These are phyloP conservation scores for Oophaga pumilio DNA, from an alignment of 2,113 vertebrate species.

Conservation along the genomic window DNA sequence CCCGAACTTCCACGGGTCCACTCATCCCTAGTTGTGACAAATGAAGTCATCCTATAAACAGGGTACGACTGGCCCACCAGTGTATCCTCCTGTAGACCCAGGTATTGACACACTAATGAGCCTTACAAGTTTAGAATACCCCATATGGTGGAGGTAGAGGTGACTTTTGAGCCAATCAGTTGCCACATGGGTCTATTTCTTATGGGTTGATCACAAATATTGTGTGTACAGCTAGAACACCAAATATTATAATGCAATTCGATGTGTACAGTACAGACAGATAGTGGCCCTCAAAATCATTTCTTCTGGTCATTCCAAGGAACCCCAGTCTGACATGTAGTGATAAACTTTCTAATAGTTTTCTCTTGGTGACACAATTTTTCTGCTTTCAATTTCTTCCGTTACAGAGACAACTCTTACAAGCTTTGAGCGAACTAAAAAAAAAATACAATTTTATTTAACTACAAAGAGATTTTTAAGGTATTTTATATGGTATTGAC, in stretches of 20 bases:
- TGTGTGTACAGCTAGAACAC: not conserved
- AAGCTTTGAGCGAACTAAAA: conserved; percentile 2
- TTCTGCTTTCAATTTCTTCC: conserved; percentile 40
- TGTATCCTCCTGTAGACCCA: not conserved
- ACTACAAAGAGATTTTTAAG: not conserved
- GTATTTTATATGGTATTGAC: not conserved
- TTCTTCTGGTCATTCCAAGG: not conserved
- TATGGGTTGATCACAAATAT: not conserved
- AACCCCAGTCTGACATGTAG: not conserved
- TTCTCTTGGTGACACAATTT: conserved; percentile 36
- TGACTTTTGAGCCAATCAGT: not conserved
- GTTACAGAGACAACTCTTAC: conserved; percentile 37
- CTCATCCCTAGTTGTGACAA: too few species aligned
- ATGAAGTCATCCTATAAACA: not conserved
- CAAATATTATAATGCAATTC: not conserved
- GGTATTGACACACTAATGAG: not conserved
- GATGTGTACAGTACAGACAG: not conserved
- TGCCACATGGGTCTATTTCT: too few species aligned
- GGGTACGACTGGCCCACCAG: not conserved
- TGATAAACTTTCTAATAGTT: not conserved
- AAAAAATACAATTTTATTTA: not conserved
- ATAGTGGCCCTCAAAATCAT: not conserved
- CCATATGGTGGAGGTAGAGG: not conserved
- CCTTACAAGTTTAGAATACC: not conserved
- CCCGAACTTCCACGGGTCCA: too few species aligned